Evolutionary conservation across 2,797 vertebrate species (phyloP), one percentile per base, ranked within the genome.

Genomic region (Cossypha heuglini): DNA sequence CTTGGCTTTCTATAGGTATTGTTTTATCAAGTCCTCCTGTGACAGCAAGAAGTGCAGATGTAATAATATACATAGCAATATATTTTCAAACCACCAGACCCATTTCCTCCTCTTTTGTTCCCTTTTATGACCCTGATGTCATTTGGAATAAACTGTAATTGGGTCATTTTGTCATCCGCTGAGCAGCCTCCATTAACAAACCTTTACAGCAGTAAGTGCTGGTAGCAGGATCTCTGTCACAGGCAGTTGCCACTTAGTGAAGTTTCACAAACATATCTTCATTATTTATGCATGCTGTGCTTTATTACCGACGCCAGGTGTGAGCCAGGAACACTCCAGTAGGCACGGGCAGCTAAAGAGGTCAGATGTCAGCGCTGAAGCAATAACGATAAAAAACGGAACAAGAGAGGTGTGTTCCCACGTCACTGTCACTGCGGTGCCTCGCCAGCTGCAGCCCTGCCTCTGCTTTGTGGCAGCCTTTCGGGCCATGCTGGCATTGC

Each of bases 221-320:
- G 25, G 92, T 95, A 87, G 95, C 21, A 16, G 59, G 84, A 90
- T 94, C 92, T 93, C 93, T 97, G 97, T 98, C 97, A 97, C 97
- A 98, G 97, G 96, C 97, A 98, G 97, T 98, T 97, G 96, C 97
- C 98, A 98, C 97, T 98, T 98, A 98, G 97, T 96, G 95, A 97
- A 97, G 97, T 97, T 97, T 97, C 95, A 87, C 95, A 96, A 97
- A 97, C 95, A 66, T 94, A 97, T 94, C 96, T 97, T 96, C 97
- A 97, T 98, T 98, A 98, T 97, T 98, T 98, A 98, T 98, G 97
- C 97, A 98, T 96, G 94, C 96, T 96, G 94, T 86, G 92, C 94
- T 97, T 96, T 97, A 96, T 96, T 95, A 86, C 97, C 77, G 57
- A 88, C 91, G 93, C 98, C 97, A 97, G 97, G 97, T 97, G 96